Evolutionary conservation across 2,113 vertebrate genomes (phyloP), one percentile per base, ranked within the genome.

Genomic region (Oncorhynchus gorbuscha): DNA sequence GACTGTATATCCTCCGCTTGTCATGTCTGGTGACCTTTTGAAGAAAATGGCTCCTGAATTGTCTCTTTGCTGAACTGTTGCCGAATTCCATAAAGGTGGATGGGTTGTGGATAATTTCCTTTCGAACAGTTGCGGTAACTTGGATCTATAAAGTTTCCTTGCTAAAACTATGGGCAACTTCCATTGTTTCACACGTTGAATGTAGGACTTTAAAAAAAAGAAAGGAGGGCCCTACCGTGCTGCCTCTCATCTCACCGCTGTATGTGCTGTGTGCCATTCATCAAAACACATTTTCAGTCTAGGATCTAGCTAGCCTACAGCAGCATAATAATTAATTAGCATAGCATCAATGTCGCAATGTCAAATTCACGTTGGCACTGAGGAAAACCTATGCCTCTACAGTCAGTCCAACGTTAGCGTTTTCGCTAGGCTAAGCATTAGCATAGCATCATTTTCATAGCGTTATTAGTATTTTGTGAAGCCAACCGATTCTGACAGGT

Each of bases 21-120:
- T 73, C 78, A 79, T 65, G 59, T 73, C 78, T 78, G 71, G 83
- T 78, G 79, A 7, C 51, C 78, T 48, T 12, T 58, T 16, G 71
- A 73, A 30, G 81, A 71, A 55, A 65, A 22, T 58, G 76, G 22
- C 72, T 78, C 39, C 49, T 61, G 35, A 62, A 11, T 79, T 78
- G 26, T 75, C 74, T 80, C 35, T 8, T 68, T 28, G 24, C 32
- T 58, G 8, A 76, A 3, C 32, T 65, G 13, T 26, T 9, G 65
- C 61, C 74, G 61, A 61, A 58, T 49, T 80, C 70, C 0, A 5
- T 8, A 35, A 7, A 69, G 20, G 35, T 81, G 85, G 81, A 79
- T 86, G 84, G 86, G 79, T 87, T 73, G 69, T 73, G 69, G 76
- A 81, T 78, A 71, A 58, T 62, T 4, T 73, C 69, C 73, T 75